A percentile compares a stretch with the other conserved stretches of the same genome.
These are phyloP conservation scores for Artemia franciscana DNA, from an alignment of 1,140 invertebrate genomes.

Conservation along the genomic window DNA sequence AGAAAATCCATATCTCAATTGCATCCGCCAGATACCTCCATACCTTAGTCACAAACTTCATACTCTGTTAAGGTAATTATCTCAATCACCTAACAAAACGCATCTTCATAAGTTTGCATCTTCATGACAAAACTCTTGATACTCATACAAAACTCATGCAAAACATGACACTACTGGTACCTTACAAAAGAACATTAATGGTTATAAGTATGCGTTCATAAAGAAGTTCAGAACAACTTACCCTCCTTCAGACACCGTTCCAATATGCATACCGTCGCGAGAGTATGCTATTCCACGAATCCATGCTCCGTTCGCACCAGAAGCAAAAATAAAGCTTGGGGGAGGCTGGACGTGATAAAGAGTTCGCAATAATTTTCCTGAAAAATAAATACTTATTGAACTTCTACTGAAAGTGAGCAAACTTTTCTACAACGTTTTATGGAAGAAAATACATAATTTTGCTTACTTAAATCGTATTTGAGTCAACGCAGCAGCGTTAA, in stretches of 20 bases:
- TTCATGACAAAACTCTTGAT: background rate
- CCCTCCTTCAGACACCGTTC: constrained; percentile 28
- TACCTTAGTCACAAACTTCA: too few species aligned
- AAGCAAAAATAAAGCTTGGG: constrained; percentile 28
- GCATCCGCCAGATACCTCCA: too few species aligned
- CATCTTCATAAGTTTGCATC: too few species aligned
- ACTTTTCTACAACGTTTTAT: too few species aligned
- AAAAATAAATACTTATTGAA: too few species aligned
- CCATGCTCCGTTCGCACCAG: constrained; percentile 27
- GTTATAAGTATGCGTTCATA: background rate
- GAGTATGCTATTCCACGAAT: constrained; percentile 25
- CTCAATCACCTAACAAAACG: too few species aligned
- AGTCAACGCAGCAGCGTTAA: too few species aligned
- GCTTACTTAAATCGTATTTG: too few species aligned
- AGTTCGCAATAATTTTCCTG: constrained; percentile 11
- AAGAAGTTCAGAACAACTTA: constrained; percentile 15
- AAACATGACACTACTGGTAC: background rate
- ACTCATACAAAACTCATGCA: background rate
- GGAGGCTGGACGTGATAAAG: constrained; percentile 25
- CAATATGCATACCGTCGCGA: constrained; percentile 22
- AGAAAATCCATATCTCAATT: too few species aligned
- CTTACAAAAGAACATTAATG: background rate
- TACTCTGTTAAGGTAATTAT: too few species aligned
- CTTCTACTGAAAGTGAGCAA: too few species aligned
- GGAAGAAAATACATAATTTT: too few species aligned